Conservation (phyloP, 2,888 invertebrate genomes). For the Pollenia amentaria region DNA sequence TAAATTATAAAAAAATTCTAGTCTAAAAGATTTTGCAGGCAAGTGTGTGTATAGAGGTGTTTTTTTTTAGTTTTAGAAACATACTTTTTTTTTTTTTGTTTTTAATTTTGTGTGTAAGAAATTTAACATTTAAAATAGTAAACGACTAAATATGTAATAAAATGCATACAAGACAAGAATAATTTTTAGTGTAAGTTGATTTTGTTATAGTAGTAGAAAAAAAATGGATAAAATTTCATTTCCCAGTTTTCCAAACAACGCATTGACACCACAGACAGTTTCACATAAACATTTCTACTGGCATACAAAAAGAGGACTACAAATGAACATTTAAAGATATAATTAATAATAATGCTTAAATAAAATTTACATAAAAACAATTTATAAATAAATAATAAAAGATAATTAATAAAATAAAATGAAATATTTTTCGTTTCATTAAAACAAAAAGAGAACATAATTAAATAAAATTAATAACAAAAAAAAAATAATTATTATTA, state of each 20-base stretch:
- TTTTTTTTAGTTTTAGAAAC: conserved; percentile 19
- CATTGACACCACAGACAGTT: conserved; percentile 54
- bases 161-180: conserved; percentile 29
- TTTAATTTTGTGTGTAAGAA: conserved; percentile 18
- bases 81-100: conserved; percentile 5
- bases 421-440: conserved; percentile 8
- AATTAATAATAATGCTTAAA: conserved; percentile 20
- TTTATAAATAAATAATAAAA: conserved; percentile 11
- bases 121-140: conserved; percentile 4
- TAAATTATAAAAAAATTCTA: conserved; percentile 51
- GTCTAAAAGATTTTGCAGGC: conserved; percentile 67
- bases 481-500: background rate
- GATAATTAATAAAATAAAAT: conserved; percentile 5
- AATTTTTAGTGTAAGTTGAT: conserved; percentile 14
- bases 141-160: conserved; percentile 3
- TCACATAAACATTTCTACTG: conserved; percentile 56
- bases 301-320: conserved; percentile 55
- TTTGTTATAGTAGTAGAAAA: background rate
- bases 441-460: background rate
- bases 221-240: conserved; percentile 27
- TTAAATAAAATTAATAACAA: background rate
- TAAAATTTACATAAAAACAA: conserved; percentile 13
- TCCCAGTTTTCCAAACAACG: conserved; percentile 55
- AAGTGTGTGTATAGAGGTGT: conserved; percentile 62
- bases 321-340: conserved; percentile 42